Evolutionary conservation across 2,797 vertebrate genomes (phyloP).

Genomic region (Agapornis canus): DNA sequence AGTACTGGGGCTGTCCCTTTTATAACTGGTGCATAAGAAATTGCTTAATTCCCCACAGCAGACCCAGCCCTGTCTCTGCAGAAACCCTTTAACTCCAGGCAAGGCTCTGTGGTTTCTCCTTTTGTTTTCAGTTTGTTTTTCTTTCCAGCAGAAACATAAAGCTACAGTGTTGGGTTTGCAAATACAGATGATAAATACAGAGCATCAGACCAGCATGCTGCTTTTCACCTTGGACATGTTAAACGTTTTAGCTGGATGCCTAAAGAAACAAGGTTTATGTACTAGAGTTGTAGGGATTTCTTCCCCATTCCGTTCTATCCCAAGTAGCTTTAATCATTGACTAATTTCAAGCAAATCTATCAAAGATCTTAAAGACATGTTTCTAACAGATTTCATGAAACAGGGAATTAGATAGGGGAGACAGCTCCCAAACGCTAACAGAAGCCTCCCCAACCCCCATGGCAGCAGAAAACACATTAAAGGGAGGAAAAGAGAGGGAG

Average conservation of each 20-base stretch:
- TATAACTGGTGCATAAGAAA: background rate
- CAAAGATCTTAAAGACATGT: background rate
- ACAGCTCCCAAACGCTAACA: background rate
- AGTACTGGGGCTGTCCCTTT: background rate
- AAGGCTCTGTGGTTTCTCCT: constrained; percentile 18
- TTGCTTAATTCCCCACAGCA: background rate
- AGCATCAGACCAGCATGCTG: background rate
- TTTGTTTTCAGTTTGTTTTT: constrained; percentile 45
- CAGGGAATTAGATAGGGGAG: background rate
- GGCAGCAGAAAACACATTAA: background rate
- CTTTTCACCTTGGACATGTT: background rate
- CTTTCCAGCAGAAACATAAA: constrained; percentile 20
- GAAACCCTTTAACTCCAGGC: background rate
- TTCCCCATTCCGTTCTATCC: background rate
- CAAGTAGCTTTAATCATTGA: background rate
- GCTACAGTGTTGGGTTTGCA: background rate
- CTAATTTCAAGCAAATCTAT: background rate
- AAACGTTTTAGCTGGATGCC: background rate
- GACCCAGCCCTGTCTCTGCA: background rate
- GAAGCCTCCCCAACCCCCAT: background rate
- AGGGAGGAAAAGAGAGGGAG: background rate
- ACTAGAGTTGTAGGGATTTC: background rate
- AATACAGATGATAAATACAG: background rate
- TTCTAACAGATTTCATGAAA: background rate
- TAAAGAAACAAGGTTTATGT: background rate